A percentile compares a stretch with the other conserved stretches of the same genome.
These are phyloP conservation scores for Carcinoscorpius rotundicauda DNA, from an alignment of 1,140 invertebrate genomes.

Conservation along the genomic window DNA sequence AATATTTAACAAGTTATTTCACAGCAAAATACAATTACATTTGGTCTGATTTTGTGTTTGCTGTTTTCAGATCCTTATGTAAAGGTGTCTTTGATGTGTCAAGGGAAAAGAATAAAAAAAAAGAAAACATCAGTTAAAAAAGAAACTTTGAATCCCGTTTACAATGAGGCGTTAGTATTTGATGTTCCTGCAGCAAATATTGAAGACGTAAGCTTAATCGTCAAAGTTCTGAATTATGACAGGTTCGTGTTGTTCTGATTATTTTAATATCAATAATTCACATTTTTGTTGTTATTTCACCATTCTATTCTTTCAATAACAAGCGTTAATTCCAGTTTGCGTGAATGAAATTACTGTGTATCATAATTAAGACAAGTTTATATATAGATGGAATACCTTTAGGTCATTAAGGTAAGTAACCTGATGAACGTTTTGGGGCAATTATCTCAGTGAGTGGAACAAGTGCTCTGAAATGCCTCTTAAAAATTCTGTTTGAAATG, in stretches of 20 bases:
- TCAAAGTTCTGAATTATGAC: constrained; percentile 82
- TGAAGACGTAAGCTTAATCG: constrained; percentile 63
- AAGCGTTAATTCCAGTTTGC: neutral
- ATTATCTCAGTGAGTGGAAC: no score
- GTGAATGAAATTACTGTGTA: no score
- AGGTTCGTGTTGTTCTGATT: constrained; percentile 41
- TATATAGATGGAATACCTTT: no score
- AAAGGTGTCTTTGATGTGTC: constrained; percentile 42
- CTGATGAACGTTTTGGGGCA: no score
- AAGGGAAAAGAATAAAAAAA: constrained; percentile 43
- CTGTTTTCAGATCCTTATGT: constrained; percentile 43
- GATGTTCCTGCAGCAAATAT: constrained; percentile 51
- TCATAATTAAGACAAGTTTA: no score
- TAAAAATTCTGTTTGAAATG: no score
- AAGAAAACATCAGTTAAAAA: constrained; percentile 44
- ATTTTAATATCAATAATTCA: neutral
- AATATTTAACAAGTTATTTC: no score
- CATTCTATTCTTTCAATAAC: no score
- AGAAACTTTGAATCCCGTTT: constrained; percentile 43
- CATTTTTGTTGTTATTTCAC: no score
- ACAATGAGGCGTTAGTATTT: constrained; percentile 45
- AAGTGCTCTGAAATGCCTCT: no score
- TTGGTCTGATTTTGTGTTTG: constrained; percentile 1
- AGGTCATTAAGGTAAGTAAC: no score
- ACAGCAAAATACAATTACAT: no score